These are phyloP conservation scores for Hippoglossus hippoglossus DNA, from an alignment of 2,797 vertebrate species.

Conservation along the genomic window DNA sequence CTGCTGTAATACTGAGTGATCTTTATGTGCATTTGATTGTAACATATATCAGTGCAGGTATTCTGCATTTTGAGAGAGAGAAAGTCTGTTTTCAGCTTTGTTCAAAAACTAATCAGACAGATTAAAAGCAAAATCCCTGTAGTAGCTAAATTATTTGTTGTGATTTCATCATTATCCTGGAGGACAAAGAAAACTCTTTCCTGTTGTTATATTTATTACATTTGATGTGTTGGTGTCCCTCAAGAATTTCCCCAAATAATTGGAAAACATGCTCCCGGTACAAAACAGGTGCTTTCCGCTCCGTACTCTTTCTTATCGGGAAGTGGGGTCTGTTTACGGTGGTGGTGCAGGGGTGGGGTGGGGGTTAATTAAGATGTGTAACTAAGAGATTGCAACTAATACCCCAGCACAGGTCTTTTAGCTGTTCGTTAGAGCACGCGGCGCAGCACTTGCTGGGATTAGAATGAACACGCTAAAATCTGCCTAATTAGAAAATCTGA, in stretches of 20 bases:
- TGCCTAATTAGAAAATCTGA: slow-evolving; percentile 74
- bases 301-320: slow-evolving; percentile 46
- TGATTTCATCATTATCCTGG: slow-evolving; percentile 50
- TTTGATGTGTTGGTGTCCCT: slow-evolving; percentile 40
- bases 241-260: slow-evolving; percentile 50
- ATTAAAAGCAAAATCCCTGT: slow-evolving; percentile 49
- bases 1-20: background rate
- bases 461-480: slow-evolving; percentile 69
- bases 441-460: slow-evolving; percentile 53
- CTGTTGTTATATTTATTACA: slow-evolving; percentile 60
- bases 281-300: slow-evolving; percentile 40
- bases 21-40: background rate
- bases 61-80: background rate
- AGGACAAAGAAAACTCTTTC: slow-evolving; percentile 43
- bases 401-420: slow-evolving; percentile 68
- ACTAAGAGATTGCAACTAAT: slow-evolving; percentile 74
- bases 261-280: slow-evolving; percentile 45
- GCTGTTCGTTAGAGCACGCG: slow-evolving; percentile 63
- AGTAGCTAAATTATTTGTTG: slow-evolving; percentile 43
- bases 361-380: slow-evolving; percentile 79
- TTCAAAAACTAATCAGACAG: slow-evolving; percentile 54
- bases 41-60: background rate
- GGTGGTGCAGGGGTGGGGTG: slow-evolving; percentile 23
- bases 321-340: slow-evolving; percentile 41
- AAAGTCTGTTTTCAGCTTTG: slow-evolving; percentile 23